Conservation (phyloP, 2,797 vertebrate genomes). For the Apogon hyalosoma region DNA sequence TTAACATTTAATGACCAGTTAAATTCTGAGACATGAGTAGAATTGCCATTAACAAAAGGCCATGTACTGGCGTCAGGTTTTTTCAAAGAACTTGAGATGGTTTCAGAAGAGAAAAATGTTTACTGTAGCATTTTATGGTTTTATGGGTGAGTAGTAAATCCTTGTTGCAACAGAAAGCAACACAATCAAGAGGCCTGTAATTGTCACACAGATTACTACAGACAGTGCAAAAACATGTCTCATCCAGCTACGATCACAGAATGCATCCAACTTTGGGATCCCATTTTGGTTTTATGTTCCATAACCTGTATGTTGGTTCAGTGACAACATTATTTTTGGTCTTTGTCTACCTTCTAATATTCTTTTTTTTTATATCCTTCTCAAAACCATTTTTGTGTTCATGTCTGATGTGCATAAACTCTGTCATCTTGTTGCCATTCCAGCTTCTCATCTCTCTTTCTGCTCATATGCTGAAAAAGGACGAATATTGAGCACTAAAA, state of each 20-base stretch:
- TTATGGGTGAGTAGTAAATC: background rate
- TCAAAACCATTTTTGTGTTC: constrained; percentile 20
- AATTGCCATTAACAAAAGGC: constrained; percentile 1
- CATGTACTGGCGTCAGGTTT: background rate
- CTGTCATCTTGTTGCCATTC: constrained; percentile 33
- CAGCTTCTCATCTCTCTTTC: constrained; percentile 11
- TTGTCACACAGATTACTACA: background rate
- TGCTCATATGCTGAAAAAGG: constrained; percentile 9
- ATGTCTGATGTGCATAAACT: constrained; percentile 20
- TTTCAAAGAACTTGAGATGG: background rate
- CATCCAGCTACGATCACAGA: constrained; percentile 16
- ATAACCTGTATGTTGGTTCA: constrained; percentile 2
- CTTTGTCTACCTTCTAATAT: constrained; percentile 16
- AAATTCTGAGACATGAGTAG: constrained; percentile 5
- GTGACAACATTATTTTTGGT: constrained; percentile 11
- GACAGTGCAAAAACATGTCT: background rate
- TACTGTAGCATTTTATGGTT: background rate
- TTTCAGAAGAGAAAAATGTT: background rate
- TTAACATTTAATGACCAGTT: constrained; percentile 25
- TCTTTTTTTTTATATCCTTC: constrained; percentile 19
- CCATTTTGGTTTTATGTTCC: constrained; percentile 52
- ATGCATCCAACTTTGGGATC: constrained; percentile 38
- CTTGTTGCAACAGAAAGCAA: background rate
- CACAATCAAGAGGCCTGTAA: background rate
- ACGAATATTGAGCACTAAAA: background rate